Evolutionary conservation across 2,113 vertebrate genomes (phyloP).

Genomic region (Toxostoma redivivum): DNA sequence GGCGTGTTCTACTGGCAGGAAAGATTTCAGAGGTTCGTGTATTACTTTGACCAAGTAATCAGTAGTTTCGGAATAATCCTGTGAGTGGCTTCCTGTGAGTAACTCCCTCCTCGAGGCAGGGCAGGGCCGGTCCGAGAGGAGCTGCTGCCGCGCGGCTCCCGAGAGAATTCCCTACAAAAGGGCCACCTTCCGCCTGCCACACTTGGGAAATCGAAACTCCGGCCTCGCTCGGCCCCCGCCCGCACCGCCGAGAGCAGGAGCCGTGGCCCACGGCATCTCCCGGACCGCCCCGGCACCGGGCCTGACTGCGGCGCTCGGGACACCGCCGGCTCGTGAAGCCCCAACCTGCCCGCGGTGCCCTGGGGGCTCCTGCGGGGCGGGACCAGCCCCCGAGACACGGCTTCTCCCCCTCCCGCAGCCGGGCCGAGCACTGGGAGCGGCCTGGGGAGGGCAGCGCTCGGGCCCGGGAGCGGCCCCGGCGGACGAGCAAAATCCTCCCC

Average conservation of each 20-base stretch:
- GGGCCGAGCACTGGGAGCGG: neutral
- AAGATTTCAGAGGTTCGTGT: rapidly evolving
- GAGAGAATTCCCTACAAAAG: rapidly evolving
- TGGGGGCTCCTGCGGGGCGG: neutral
- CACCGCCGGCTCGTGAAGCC: neutral
- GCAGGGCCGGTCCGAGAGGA: neutral
- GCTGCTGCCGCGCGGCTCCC: neutral
- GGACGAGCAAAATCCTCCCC: no score
- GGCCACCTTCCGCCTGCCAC: neutral
- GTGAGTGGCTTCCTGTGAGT: rapidly evolving
- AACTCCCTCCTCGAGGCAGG: neutral
- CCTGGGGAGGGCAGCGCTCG: neutral
- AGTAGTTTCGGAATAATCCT: rapidly evolving
- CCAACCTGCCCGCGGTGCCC: neutral
- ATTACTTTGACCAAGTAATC: neutral
- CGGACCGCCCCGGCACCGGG: neutral
- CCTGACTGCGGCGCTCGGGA: neutral
- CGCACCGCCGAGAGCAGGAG: neutral
- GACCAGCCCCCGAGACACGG: neutral
- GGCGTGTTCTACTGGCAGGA: rapidly evolving
- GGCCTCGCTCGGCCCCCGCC: neutral
- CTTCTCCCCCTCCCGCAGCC: neutral
- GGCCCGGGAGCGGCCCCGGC: neutral
- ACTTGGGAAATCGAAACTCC: neutral
- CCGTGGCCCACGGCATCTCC: neutral